Evolutionary conservation across 92 coral and sea anemone species (phyloP), one percentile per base, ranked within the genome.

Genomic region (Micromussa lordhowensis): DNA sequence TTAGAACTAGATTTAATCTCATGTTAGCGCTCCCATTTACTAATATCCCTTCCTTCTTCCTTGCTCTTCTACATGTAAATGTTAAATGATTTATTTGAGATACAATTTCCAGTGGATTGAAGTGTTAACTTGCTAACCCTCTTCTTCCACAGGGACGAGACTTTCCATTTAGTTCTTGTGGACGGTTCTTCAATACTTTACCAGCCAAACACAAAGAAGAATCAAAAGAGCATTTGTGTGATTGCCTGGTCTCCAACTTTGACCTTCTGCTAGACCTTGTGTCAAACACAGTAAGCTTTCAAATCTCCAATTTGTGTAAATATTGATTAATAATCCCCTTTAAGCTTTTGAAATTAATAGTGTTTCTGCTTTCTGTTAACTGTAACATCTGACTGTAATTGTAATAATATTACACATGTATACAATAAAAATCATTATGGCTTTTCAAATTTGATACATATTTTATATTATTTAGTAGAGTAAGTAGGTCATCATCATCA

Each of bases 111-210:
- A 40, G 48, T 40, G 7, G n/a, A 40, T 40, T 40, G 7, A 40
- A 40, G 7, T 40, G 4, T 4, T 28, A 68, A 2, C 4, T 6
- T 15, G 40, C 5, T 3, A 12, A 15, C 19, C 1, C n/a, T 28
- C 48, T 63, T 69, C 30, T 18, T 78, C 26, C 17, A 7, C 31
- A 97, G 99, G 99, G 99, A 51, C 92, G 98, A 36, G 95, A 95
- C 87, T 97, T 89, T 81, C 99, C 98, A 54, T 97, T 97, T 82
- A 95, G 98, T 78, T 88, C 98, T n/a, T 93, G 93, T 91, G 98
- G 98, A 14, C 89, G 96, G 31, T 96, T 94, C 63, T 97, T 97
- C 55, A 97, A 95, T 26, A 91, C 96, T 3, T 79, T 97, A 54
- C 99, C 99, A 17, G 98, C 96, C 75, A 95, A 94, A 77, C 95